These are phyloP conservation scores for Montipora efflorescens DNA, from an alignment of 64 coral and sea anemone species.

Conservation along the genomic window DNA sequence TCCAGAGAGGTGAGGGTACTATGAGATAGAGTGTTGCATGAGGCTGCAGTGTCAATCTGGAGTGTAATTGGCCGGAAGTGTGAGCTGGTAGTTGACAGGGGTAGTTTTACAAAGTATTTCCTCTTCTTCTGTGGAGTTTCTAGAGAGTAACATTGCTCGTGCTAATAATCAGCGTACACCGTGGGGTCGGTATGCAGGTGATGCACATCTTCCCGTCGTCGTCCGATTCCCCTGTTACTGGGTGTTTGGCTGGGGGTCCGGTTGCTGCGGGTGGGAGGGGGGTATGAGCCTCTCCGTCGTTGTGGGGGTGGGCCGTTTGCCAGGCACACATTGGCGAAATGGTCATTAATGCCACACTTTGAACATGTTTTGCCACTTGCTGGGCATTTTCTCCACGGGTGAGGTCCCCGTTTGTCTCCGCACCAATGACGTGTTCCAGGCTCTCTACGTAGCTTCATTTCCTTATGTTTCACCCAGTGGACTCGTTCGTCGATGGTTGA, in stretches of 20 bases:
- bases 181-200: background rate
- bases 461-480: conserved; percentile 19
- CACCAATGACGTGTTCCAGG: conserved; percentile 53
- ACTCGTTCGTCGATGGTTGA: conserved; percentile 26
- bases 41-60: conserved; percentile 35
- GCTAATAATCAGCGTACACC: background rate
- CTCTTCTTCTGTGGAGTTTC: conserved; percentile 5
- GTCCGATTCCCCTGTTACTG: background rate
- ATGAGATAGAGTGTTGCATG: conserved; percentile 30
- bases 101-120: conserved; percentile 25
- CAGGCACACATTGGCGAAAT: conserved; percentile 31
- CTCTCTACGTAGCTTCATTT: conserved; percentile 54
- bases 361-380: conserved; percentile 35
- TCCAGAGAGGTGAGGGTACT: background rate
- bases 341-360: conserved; percentile 56
- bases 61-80: background rate
- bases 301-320: background rate
- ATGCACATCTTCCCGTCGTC: background rate
- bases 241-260: background rate
- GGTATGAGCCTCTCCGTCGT: background rate
- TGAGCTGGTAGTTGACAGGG: background rate
- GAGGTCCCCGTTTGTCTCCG: conserved; percentile 25
- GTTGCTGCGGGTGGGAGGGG: background rate
- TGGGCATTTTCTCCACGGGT: conserved; percentile 53
- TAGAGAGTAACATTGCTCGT: background rate